Evolutionary conservation across 2,888 invertebrate species (phyloP), one percentile per base, ranked within the genome.

Genomic region (Chrysolina haemoptera): DNA sequence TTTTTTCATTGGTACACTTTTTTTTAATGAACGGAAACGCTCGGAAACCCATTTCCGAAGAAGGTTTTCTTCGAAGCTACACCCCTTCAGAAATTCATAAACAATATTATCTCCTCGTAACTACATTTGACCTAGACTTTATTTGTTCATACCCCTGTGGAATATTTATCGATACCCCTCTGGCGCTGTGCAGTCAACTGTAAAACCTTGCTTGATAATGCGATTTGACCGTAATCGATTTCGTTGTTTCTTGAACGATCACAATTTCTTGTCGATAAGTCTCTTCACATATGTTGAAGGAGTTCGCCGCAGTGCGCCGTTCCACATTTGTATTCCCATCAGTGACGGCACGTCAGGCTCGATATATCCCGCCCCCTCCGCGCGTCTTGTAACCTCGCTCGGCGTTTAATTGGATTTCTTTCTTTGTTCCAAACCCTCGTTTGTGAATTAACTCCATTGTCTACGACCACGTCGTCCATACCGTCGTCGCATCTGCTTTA

Each of bases 401-500:
- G 84, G 82, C 85, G 84, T 86, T 87, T 87, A 87, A 87, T 87
- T 87, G 86, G 87, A 87, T 87, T 87, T 87, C 86, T 87, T 87
- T 86, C 86, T 85, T 83, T 84, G 83, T 83, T 84, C 82, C 83
- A 80, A 82, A 82, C 84, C 74, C 78, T 78, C 78, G 78, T 86
- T 86, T 84, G 76, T 82, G 86, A 87, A 86, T 87, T 86, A 87
- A 86, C 86, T 86, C 83, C 80, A 86, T 87, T 87, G 86, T 86
- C 84, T 81, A 77, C 76, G 77, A 71, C 77, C 79, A 74, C 79
- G 77, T 77, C 73, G 76, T 71, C 76, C 76, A 65, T 48, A 62
- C 67, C 70, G 62, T 64, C 53, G 66, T 72, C 78, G 76, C 76
- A 76, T 74, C 76, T 78, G 74, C 74, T 72, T 71, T 76, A 72